Conservation (phyloP, 2,888 invertebrate species). For the Muschampia plurimacula region DNA sequence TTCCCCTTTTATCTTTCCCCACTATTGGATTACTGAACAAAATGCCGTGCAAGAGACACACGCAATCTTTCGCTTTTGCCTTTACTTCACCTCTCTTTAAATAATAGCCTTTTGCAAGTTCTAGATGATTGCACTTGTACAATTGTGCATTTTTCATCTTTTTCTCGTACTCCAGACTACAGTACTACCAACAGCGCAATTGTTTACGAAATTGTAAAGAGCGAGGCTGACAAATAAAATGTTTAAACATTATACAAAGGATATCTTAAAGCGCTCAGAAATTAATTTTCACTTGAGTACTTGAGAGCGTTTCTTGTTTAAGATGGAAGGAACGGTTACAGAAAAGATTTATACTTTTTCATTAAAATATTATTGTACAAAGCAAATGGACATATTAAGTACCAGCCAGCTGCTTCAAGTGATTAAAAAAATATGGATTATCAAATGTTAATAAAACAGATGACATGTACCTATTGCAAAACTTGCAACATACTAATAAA, state of each 20-base stretch:
- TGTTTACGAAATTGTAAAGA: constrained; percentile 38
- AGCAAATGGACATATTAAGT: no score
- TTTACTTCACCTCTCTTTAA: constrained; percentile 67
- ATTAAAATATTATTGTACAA: background rate
- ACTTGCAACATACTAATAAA: no score
- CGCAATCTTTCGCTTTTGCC: constrained; percentile 72
- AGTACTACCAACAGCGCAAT: constrained; percentile 29
- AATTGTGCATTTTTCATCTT: constrained; percentile 35
- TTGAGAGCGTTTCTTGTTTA: constrained; percentile 20
- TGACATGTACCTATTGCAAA: no score
- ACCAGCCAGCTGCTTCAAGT: no score
- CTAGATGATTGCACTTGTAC: constrained; percentile 49
- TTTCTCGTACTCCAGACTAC: constrained; percentile 18
- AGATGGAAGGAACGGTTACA: background rate
- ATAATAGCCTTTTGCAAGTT: constrained; percentile 58
- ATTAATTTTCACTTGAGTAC: constrained; percentile 36
- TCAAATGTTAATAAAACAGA: no score
- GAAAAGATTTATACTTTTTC: background rate
- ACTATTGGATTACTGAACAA: constrained; percentile 82
- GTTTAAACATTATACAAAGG: constrained; percentile 36
- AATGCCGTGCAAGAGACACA: constrained; percentile 80
- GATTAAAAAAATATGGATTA: no score
- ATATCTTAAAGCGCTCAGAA: constrained; percentile 38
- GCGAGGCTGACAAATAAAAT: constrained; percentile 32
- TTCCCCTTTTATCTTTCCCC: constrained; percentile 80